Conservation (phyloP, 2,888 invertebrate genomes). For the Pelosia muscerda region DNA sequence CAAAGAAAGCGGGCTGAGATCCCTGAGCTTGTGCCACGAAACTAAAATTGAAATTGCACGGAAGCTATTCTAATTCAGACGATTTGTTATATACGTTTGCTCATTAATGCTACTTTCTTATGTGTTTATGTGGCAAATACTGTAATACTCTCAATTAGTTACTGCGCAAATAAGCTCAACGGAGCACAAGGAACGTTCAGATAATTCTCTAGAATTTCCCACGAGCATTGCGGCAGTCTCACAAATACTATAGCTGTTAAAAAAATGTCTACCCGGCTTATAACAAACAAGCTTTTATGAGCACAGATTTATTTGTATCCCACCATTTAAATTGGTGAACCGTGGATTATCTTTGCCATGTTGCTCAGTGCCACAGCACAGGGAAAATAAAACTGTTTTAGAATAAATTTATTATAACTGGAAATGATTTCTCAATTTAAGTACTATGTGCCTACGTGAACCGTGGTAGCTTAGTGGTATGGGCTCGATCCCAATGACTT, state of each 20-base stretch:
- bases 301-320: neutral
- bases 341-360: neutral
- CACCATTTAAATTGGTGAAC: conserved; percentile 3
- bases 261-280: neutral
- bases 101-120: neutral
- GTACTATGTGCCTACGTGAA: no score
- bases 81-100: neutral
- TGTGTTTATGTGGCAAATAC: neutral
- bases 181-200: neutral
- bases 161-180: neutral
- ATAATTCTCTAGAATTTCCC: conserved; percentile 2
- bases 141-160: neutral
- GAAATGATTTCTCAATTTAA: no score
- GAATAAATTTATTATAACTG: neutral
- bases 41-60: neutral
- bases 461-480: no score
- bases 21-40: neutral
- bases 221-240: neutral
- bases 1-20: no score
- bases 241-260: neutral
- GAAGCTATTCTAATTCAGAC: neutral
- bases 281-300: conserved; percentile 7
- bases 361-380: neutral
- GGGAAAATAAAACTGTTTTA: neutral
- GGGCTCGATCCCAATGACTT: no score